phyloP scores from a whole-genome alignment of 2,888 invertebrate species.

The Tricholauxania praeusta region DNA sequence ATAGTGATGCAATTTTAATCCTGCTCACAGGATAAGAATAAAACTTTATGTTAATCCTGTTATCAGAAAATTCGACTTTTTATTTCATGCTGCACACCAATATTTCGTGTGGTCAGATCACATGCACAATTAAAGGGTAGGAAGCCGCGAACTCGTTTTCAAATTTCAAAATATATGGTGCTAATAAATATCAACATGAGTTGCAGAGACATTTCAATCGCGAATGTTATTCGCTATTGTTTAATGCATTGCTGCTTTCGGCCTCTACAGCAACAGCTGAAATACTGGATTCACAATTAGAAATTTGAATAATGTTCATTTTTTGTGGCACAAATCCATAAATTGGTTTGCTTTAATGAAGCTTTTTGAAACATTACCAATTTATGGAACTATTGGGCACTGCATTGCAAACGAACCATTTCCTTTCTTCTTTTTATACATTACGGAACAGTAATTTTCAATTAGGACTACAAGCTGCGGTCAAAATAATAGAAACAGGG shows the following conservation, averaged over 20 bases:
- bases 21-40: conserved; percentile 38
- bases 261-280: background rate
- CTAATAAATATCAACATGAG: too few species aligned
- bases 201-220: too few species aligned
- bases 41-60: conserved; percentile 43
- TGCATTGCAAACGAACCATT: conserved; percentile 6
- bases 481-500: too few species aligned
- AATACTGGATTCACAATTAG: background rate
- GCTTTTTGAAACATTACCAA: conserved; percentile 22
- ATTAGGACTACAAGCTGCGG: too few species aligned
- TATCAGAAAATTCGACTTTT: conserved; percentile 28
- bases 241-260: background rate
- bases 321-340: conserved; percentile 21
- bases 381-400: conserved; percentile 26
- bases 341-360: conserved; percentile 26
- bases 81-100: background rate
- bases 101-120: too few species aligned
- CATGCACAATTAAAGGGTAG: too few species aligned
- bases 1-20: conserved; percentile 43
- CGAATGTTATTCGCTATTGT: too few species aligned
- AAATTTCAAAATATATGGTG: too few species aligned
- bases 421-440: background rate
- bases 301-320: conserved; percentile 22
- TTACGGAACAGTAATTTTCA: too few species aligned
- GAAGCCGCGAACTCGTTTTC: too few species aligned